Conservation (phyloP, 2,113 vertebrate species). For the Protobothrops mucrosquamatus region DNA sequence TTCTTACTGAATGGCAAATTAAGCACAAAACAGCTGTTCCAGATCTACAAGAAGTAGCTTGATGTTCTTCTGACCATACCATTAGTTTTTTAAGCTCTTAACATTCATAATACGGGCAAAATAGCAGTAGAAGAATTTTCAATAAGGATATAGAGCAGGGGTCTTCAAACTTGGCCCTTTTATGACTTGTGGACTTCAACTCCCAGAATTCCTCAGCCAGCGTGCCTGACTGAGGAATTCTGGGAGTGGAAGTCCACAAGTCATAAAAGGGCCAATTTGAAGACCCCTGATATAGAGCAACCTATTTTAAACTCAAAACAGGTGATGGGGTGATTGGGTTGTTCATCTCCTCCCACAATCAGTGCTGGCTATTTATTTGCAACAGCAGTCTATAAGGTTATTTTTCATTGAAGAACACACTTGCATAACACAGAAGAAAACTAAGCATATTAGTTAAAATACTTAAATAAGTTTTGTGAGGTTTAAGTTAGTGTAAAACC, state of each 20-base stretch:
- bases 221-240: too few relatives aligned
- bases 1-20: neutral
- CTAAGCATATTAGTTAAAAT: neutral
- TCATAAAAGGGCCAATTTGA: too few relatives aligned
- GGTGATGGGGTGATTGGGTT: neutral
- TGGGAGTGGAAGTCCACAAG: too few relatives aligned
- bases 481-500: neutral
- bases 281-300: neutral
- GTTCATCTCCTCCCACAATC: neutral
- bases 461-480: neutral
- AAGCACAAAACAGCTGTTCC: neutral
- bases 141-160: neutral
- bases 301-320: neutral
- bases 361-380: neutral
- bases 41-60: neutral
- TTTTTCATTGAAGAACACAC: neutral
- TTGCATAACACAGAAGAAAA: neutral
- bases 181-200: too few relatives aligned
- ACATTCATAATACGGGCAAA: neutral
- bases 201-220: too few relatives aligned
- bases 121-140: neutral
- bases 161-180: too few relatives aligned
- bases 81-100: neutral
- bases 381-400: neutral
- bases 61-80: neutral